Base-by-base conservation (phyloP, 2,797 vertebrate species). In the Pangasius krempfi region DNA sequence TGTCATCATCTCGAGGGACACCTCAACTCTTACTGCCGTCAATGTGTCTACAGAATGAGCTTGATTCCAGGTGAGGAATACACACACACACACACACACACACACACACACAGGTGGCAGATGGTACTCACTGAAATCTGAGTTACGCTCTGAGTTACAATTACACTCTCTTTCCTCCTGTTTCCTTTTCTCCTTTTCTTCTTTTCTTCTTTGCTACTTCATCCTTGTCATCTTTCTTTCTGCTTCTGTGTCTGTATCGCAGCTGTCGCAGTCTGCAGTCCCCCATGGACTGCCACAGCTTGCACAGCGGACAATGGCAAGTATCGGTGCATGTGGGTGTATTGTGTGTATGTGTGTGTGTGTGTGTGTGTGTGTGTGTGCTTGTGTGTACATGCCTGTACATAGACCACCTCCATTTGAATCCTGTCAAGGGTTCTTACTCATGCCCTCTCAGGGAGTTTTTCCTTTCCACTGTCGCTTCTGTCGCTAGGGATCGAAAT, bases 1-100 rank as follows among this genome's bases (percentile, higher is more conserved):
- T 95, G 54, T 95, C 95, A 14, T 95, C 95, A 22, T 96, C 97
- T 13, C 94, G 95, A 93, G 96, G 97, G 66, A 93, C 96, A 16
- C 96, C 97, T 40, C 95, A 96, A 0, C 92, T 95, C 0, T 47
- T 93, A 89, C 93, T 96, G 40, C 94, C 95, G 16, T 94, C 96
- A 2, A 93, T 96, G 0, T 94, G 95, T 62, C 95, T 96, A 12
- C 97, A 97, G 91, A 98, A 97, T 93, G 95, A 97, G 5, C 1
- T 96, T 90, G 97, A 99, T 92, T 96, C 92, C 12, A 98, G 97
- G 98, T 97, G 95, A 94, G 94, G 33, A 30, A 30, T 30, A 82
- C 54, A n/a, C 88, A 75, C 66, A 60, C 58, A 54, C 82, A 62
- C 44, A 68, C 56, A 79, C 68, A 84, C 18, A 56, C 5, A 37